Base-by-base conservation (phyloP, 2,113 vertebrate genomes). In the Castor canadensis region DNA sequence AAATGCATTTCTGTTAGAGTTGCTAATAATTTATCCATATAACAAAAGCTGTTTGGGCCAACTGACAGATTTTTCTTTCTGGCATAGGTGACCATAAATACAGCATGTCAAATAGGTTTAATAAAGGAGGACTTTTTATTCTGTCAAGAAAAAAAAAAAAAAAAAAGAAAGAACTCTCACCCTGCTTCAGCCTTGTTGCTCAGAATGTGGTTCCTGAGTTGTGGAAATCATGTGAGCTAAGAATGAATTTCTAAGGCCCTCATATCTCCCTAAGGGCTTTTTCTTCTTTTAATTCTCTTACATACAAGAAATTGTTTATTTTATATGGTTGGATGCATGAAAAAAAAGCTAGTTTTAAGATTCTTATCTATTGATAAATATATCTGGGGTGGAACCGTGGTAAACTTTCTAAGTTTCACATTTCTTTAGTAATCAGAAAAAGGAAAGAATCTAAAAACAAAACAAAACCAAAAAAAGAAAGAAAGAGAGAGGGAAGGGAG, bases 141-240 rank as follows among this genome's bases (percentile, higher is more conserved):
- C n/a, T n/a, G n/a, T n/a, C n/a, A n/a, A n/a, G n/a, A n/a, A n/a
- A n/a, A n/a, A n/a, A n/a, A n/a, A n/a, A n/a, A n/a, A n/a, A n/a
- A n/a, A n/a, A n/a, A n/a, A n/a, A n/a, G n/a, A n/a, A n/a, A n/a
- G n/a, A n/a, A n/a, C n/a, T n/a, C n/a, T n/a, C n/a, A 62, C 3
- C 43, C 47, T 75, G 17, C 71, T 60, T 95, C 87, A 81, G 84
- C 49, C 26, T 86, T 30, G 1, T 80, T 93, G 80, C 69, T 93
- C 32, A 79, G 89, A 97, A n/a, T 79, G 73, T 87, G 83, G 87
- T 43, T 89, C 45, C 84, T 93, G 83, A 93, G 38, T 83, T 71
- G 67, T 66, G 71, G 64, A 92, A 66, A 47, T 71, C 32, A 35
- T 94, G 82, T 83, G 38, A 77, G 2, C 82, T 56, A 64, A 87